Percentiles rank a stretch among this genome's conserved stretches.
These are phyloP conservation scores for Metopia argyrocephala DNA, from an alignment of 2,888 invertebrate species.

Conservation along the genomic window DNA sequence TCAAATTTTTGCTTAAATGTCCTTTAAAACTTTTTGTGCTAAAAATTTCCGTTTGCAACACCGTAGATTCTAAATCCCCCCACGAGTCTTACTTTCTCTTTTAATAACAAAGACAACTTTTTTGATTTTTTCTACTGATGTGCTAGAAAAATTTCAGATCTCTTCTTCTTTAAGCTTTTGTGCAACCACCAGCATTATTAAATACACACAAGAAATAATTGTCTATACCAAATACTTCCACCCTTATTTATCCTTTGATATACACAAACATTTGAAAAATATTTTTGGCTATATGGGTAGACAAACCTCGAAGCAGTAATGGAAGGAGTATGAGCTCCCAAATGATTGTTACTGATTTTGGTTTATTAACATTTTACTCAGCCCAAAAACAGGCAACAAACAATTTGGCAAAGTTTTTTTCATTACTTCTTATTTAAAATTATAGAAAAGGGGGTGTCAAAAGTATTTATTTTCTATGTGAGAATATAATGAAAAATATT, in stretches of 20 bases:
- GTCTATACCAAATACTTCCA: conserved; percentile 32
- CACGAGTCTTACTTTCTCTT: too few species aligned
- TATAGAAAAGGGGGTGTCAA: neutral
- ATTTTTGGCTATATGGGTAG: neutral
- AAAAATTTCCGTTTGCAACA: too few species aligned
- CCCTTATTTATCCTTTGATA: conserved; percentile 29
- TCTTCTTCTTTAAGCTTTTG: conserved; percentile 39
- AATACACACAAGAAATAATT: neutral
- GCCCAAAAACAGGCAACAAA: neutral
- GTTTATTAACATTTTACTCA: neutral
- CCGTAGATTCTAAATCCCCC: too few species aligned
- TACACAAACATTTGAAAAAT: conserved; percentile 29
- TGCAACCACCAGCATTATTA: neutral
- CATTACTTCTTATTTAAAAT: neutral
- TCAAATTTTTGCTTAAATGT: too few species aligned
- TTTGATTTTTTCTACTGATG: conserved; percentile 56
- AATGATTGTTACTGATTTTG: neutral
- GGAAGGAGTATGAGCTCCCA: neutral
- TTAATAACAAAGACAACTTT: neutral
- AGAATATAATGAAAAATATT: neutral
- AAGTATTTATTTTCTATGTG: neutral
- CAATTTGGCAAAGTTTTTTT: neutral
- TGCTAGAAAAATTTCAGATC: conserved; percentile 34
- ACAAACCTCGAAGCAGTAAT: neutral
- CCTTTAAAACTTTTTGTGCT: too few species aligned